Evolutionary conservation across 1,140 invertebrate genomes (phyloP), one percentile per base, ranked within the genome.

Genomic region (Himalopsyche phryganea): DNA sequence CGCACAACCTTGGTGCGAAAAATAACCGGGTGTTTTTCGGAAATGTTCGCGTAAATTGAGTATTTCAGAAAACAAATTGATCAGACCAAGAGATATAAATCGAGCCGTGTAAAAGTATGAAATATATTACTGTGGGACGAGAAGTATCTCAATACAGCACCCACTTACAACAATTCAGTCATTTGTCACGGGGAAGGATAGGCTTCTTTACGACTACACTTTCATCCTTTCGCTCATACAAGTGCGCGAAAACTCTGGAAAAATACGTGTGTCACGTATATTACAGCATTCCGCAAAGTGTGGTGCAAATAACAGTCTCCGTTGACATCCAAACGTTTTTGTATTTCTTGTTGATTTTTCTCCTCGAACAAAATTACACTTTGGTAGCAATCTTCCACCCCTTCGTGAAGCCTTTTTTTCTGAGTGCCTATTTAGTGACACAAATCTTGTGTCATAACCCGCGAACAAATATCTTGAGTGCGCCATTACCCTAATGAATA

Each of bases 221-320:
- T 36, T 49, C 47, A 23, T 40, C 19, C 32, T 33, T 15, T 13
- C 38, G 13, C 45, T 41, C 6, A 36, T 17, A 36, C 42, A 36
- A 38, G 23, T 48, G 33, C 36, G 42, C 33, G 52, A 55, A n/a
- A 17, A 55, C 20, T 55, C 45, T 17, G 20, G 23, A 19, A 28
- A 55, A 55, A 48, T 55, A 55, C 32, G 28, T 44, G 52, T 54
- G 52, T 55, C 44, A 55, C 35, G 47, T 48, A 55, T 55, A 47
- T 33, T 35, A 47, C 17, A 15, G 11, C 42, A 10, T 20, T 13
- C n/a, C 45, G 10, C 40, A 19, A 14, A 19, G 20, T 46, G 40
- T 44, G 44, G 1, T 42, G 50, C 35, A 44, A 53, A 46, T 46
- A 45, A 18, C 33, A 40, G 23, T 20, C 45, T 55, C 33, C 19